Evolutionary conservation across 2,888 invertebrate species (phyloP), one percentile per base, ranked within the genome.

Genomic region (Melanotus villosus): DNA sequence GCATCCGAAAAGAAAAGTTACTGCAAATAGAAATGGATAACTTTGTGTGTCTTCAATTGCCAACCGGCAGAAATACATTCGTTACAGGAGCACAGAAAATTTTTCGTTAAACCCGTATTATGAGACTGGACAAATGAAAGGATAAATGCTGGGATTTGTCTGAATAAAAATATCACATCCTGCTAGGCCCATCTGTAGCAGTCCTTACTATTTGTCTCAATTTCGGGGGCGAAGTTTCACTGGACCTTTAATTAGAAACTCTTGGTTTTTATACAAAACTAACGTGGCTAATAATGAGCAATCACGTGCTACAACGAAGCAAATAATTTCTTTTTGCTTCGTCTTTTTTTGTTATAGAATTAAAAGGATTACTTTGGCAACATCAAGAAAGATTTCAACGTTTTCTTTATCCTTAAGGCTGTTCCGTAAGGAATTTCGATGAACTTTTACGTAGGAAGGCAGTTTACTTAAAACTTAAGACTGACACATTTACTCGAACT

Each of bases 121-220:
- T 47, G 47, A 47, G 47, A 26, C 47, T 47, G 47, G 23, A 47
- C 47, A 47, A 47, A 47, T 47, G 47, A 47, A 47, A 47, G 47
- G 47, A 47, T 47, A 47, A 47, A 47, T 23, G 47, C 47, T 12
- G 23, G 47, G 47, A 47, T 47, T 47, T 47, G 47, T 26, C 23
- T n/a, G 47, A 47, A 47, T 47, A 23, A 47, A 47, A 47, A 47
- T 47, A 47, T 26, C 47, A 47, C 47, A 19, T 47, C 23, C 47
- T 6, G 47, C 23, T n/a, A 47, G 26, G 47, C n/a, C 47, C 23
- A 47, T 47, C 23, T 47, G 47, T 47, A 45, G 23, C 47, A 21
- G 23, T 19, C 47, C 47, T 47, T 26, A 47, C 47, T 12, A 47
- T 47, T 47, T 47, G 21, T 47, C 47, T 47, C 47, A 23, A 47